Evolutionary conservation across 2,113 vertebrate species (phyloP).

Genomic region (Dasyprocta punctata): DNA sequence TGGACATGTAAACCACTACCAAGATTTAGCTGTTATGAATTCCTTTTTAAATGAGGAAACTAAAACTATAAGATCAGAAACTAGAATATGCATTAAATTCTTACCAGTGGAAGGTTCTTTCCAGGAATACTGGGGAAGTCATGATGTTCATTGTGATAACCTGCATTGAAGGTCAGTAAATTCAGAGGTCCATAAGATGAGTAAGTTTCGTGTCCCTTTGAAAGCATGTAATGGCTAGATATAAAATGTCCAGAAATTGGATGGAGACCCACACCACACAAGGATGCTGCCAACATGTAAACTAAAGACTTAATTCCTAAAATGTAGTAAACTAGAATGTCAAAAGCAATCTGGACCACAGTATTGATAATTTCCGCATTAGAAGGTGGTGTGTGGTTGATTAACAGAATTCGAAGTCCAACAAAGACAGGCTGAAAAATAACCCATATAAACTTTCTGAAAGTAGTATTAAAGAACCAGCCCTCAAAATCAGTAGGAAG

Average conservation of each 20-base stretch:
- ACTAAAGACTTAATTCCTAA: conserved; percentile 92
- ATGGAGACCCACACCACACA: conserved; percentile 96
- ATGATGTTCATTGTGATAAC: conserved; percentile 99
- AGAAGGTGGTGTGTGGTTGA: conserved; percentile 96
- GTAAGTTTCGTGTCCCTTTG: conserved; percentile 99
- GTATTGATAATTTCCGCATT: conserved; percentile 93
- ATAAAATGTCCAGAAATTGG: conserved; percentile 99
- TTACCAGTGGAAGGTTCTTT: conserved; percentile 92
- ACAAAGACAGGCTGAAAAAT: conserved; percentile 97
- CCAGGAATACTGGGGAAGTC: conserved; percentile 98
- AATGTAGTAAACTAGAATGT: conserved; percentile 90
- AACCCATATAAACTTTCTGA: conserved; percentile 96
- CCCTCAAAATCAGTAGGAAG: conserved; percentile 97
- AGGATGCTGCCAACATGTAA: conserved; percentile 95
- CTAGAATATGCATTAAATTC: neutral
- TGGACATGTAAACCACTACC: no score
- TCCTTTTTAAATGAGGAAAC: no score
- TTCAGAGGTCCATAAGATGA: conserved; percentile 98
- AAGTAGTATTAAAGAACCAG: conserved; percentile 97
- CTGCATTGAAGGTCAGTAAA: conserved; percentile 97
- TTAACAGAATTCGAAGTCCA: conserved; percentile 93
- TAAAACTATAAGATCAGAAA: no score
- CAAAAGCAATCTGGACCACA: conserved; percentile 90
- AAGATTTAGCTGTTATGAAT: no score
- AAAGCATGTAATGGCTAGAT: conserved; percentile 99